Base-by-base conservation (phyloP, 2,888 invertebrate species). In the Lasioglossum malachurum region DNA sequence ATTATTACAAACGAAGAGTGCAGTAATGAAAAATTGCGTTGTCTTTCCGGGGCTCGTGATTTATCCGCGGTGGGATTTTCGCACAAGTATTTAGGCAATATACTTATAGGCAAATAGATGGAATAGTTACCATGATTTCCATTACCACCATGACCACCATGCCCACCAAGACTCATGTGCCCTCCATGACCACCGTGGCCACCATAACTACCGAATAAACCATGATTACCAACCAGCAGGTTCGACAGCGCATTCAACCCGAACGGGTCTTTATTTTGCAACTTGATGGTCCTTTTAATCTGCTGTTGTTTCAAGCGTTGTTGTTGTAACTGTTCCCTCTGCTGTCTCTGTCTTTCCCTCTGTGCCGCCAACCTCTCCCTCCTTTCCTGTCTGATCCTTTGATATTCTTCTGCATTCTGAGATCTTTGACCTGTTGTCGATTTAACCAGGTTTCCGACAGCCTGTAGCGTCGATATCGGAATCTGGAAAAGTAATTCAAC, bases 391-490 rank as follows among this genome's bases (percentile, higher is more conserved):
- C 90, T 88, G 31, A 88, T 85, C 8, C 80, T 83, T 57, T 91
- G 88, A 23, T 86, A 64, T 12, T 89, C 87, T 0, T 88, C 87
- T 8, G 89, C 60, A 71, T 79, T 87, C 78, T 83, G 88, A 4
- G 86, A 88, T 69, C 93, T 88, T 69, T 89, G 90, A 0, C 89
- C 88, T 0, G 90, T 78, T 5, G 91, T 87, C 12, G 92, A 89
- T 84, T 94, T 94, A 5, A 94, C 92, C 10, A 94, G 88, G 69
- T 88, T 88, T 4, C 93, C 92, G 0, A 94, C 93, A 3, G 95
- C 94, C 60, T 94, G 93, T 35, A 94, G 87, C 19, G 94, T 94
- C 75, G 91, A 86, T n/a, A 94, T 87, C 0, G 95, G 95, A 53
- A 94, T 94, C 95, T 95, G 75, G 69, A 75, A 16, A 64, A 31